Conservation (phyloP, 2,113 vertebrate species). For the Damaliscus lunatus region DNA sequence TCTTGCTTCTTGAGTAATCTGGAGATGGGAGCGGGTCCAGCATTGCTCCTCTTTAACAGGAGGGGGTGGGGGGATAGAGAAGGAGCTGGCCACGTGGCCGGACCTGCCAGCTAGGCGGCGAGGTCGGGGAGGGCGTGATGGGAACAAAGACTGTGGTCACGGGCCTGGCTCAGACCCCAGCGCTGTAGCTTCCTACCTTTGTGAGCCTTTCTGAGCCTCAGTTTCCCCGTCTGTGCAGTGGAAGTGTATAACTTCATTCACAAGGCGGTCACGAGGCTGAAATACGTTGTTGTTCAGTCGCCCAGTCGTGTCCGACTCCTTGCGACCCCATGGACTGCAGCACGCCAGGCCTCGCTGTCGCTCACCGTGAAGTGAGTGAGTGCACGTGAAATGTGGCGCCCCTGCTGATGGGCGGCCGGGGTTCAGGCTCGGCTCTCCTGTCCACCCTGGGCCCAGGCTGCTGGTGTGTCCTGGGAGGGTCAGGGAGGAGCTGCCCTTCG, state of each 20-base stretch:
- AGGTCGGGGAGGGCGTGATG: neutral
- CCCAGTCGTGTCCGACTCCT: fast-evolving
- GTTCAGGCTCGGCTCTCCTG: fast-evolving
- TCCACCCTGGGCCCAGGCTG: neutral
- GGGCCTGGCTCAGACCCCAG: neutral
- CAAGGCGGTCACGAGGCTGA: fast-evolving
- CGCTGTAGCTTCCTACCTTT: neutral
- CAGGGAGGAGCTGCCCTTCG: neutral
- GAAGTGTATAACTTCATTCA: fast-evolving
- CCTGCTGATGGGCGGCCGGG: neutral
- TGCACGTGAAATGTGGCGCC: fast-evolving
- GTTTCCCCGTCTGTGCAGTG: neutral
- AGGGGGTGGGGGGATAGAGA: neutral
- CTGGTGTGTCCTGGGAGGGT: neutral
- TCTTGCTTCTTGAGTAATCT: neutral
- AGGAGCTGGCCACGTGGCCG: neutral
- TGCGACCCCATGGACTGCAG: fast-evolving
- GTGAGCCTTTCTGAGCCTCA: neutral
- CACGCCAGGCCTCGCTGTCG: neutral
- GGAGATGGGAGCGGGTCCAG: neutral
- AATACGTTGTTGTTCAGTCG: fast-evolving
- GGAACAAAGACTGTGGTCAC: neutral
- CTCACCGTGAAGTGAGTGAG: fast-evolving
- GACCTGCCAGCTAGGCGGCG: neutral
- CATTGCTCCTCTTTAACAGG: neutral